Evolutionary conservation across 2,888 invertebrate species (phyloP).

Genomic region (Chouioia cunea): DNA sequence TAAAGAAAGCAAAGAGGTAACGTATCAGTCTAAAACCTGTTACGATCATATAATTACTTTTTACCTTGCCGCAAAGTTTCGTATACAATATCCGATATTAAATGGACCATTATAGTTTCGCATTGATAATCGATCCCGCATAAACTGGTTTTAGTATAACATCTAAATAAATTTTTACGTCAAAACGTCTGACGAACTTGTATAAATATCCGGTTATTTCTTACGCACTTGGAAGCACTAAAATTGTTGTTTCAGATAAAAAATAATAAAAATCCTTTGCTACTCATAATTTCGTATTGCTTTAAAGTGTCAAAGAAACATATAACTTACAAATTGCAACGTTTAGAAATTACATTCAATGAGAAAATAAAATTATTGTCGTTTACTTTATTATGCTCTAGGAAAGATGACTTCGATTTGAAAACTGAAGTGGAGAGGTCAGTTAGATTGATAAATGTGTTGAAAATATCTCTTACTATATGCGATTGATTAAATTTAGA

Average conservation of each 20-base stretch:
- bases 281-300: constrained; percentile 6
- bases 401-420: constrained; percentile 59
- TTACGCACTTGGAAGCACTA: not conserved
- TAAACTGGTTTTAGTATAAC: constrained; percentile 15
- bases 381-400: constrained; percentile 50
- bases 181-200: not conserved
- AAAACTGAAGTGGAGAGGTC: constrained; percentile 62
- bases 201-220: not conserved
- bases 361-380: constrained; percentile 1
- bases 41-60: not conserved
- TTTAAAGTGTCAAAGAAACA: no score
- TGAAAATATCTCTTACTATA: no score
- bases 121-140: constrained; percentile 7
- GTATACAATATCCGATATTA: not conserved
- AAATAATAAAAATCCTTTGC: no score
- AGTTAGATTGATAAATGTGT: constrained; percentile 39
- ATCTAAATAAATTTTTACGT: no score
- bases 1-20: constrained; percentile 73
- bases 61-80: constrained; percentile 5
- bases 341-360: no score
- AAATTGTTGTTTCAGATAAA: not conserved
- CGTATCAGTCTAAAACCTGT: constrained; percentile 4
- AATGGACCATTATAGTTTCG: not conserved
- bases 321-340: no score
- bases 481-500: not conserved